A percentile compares a stretch with the other conserved stretches of the same genome.
Evolutionary conservation across 2,113 vertebrate genomes (phyloP).

Genomic region (Nesoenas mayeri): DNA sequence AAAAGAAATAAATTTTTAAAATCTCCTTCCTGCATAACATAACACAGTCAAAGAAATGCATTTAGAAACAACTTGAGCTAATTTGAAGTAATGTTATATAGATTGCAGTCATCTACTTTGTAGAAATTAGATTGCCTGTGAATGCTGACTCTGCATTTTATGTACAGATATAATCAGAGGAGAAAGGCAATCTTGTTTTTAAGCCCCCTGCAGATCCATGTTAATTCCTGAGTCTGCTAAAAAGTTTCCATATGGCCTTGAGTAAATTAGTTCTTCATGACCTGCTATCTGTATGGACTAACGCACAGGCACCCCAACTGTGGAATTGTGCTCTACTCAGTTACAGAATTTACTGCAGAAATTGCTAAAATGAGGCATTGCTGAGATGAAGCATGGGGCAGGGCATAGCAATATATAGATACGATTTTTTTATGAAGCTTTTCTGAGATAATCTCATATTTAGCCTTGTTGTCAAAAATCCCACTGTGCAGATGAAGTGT

Average conservation of each 20-base stretch:
- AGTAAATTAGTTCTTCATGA: not conserved
- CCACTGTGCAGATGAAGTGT: not conserved
- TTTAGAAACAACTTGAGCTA: not conserved
- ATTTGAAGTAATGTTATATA: not conserved
- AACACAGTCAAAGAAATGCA: not conserved
- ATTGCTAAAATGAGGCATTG: not conserved
- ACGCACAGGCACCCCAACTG: not conserved
- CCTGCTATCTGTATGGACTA: not conserved
- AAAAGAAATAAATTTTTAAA: not conserved
- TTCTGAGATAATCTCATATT: not conserved
- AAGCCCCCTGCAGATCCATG: slow-evolving; percentile 1
- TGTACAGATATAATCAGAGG: slow-evolving; percentile 19
- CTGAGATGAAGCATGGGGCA: not conserved
- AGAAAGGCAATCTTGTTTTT: slow-evolving; percentile 39
- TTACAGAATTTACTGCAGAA: not conserved
- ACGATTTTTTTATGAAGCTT: not conserved
- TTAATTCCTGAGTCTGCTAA: slow-evolving; percentile 25
- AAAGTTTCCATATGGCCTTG: not conserved
- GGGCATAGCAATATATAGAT: not conserved
- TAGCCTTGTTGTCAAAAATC: not conserved
- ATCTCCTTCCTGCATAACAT: not conserved
- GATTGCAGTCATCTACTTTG: not conserved
- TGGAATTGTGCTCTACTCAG: not conserved
- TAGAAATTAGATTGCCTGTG: not conserved
- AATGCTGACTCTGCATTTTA: slow-evolving; percentile 6